phyloP scores from a whole-genome alignment of 2,797 vertebrate genomes.

The Leptodactylus fallax region DNA sequence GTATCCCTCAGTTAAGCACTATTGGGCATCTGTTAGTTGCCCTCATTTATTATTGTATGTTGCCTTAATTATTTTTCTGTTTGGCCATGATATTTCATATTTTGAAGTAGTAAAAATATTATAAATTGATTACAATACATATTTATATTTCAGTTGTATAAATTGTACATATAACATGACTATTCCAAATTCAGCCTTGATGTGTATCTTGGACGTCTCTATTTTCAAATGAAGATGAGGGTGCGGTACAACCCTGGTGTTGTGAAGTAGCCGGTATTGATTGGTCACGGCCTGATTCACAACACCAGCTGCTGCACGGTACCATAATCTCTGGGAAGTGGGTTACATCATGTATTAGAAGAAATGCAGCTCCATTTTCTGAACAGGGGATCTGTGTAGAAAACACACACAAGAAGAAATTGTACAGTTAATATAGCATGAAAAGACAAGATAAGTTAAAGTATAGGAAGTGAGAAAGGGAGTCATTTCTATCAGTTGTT shows the following conservation, averaged over 20 bases:
- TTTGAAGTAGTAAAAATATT: too few relatives aligned
- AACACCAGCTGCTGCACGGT: conserved; percentile 97
- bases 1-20: too few relatives aligned
- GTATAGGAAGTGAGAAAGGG: background rate
- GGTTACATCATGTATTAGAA: background rate
- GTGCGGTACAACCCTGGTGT: conserved; percentile 92
- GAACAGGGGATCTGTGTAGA: conserved; percentile 6
- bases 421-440: background rate
- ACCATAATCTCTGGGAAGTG: conserved; percentile 69
- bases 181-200: background rate
- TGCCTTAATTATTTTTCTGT: too few relatives aligned
- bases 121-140: background rate
- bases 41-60: too few relatives aligned
- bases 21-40: too few relatives aligned
- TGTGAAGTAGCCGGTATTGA: conserved; percentile 96
- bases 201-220: background rate
- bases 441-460: background rate
- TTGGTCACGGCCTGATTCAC: conserved; percentile 98
- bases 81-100: too few relatives aligned
- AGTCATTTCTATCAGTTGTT: background rate
- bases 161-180: too few relatives aligned
- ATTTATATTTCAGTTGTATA: too few relatives aligned
- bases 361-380: background rate
- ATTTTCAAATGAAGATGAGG: conserved; percentile 65
- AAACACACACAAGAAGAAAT: background rate